Conservation (phyloP, 2,888 invertebrate species). For the Drosophila gaucha region DNA sequence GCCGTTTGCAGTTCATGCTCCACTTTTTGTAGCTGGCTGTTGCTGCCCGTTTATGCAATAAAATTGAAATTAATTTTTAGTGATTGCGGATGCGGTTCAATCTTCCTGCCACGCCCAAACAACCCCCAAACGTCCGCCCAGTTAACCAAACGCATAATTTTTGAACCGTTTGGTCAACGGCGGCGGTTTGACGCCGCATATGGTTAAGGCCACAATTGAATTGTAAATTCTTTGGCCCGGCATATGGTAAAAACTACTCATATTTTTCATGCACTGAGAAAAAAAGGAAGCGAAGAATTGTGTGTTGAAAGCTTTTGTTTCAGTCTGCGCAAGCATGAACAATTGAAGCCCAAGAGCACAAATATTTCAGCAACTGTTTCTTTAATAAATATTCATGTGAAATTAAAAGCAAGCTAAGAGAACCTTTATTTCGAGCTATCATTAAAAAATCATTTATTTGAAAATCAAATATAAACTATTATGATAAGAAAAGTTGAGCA, state of each 20-base stretch:
- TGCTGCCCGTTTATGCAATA: conserved; percentile 58
- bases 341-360: too few relatives aligned
- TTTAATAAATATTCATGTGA: too few relatives aligned
- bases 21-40: conserved; percentile 27
- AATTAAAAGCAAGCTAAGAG: too few relatives aligned
- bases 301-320: neutral
- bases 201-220: conserved; percentile 64
- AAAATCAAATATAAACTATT: too few relatives aligned
- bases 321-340: too few relatives aligned
- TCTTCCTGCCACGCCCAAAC: conserved; percentile 24
- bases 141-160: conserved; percentile 59
- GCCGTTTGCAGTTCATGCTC: conserved; percentile 42
- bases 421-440: too few relatives aligned
- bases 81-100: conserved; percentile 78
- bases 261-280: conserved; percentile 3
- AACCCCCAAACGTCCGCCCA: neutral
- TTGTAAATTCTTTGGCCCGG: conserved; percentile 59
- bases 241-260: conserved; percentile 35
- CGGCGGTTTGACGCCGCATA: conserved; percentile 66
- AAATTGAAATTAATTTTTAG: conserved; percentile 80
- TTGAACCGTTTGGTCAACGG: conserved; percentile 41
- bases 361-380: too few relatives aligned
- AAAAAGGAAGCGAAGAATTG: neutral
- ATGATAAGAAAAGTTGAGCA: too few relatives aligned
- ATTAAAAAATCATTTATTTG: too few relatives aligned